Base-by-base conservation (phyloP, 1,140 invertebrate species). In the Dendrolimus punctatus region DNA sequence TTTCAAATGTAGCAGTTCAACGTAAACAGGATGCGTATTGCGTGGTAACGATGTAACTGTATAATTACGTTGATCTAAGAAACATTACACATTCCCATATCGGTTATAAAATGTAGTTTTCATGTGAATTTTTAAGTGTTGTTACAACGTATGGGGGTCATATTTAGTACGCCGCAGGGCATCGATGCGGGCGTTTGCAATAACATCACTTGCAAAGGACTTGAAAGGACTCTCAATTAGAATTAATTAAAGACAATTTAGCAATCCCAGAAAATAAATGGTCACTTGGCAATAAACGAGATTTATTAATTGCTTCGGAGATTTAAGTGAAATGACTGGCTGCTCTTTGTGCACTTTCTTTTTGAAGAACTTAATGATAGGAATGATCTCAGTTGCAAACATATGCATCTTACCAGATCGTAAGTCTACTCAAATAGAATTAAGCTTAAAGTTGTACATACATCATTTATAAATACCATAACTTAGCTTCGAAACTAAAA, bases 171-270 rank as follows among this genome's bases (percentile, higher is more conserved):
- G 71, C 69, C 64, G 66, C 66, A 67, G 60, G 53, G 40, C 37
- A 37, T 47, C 55, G 58, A 80, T 84, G 79, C 80, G 80, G 80
- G 80, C 76, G 64, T 73, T 79, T 66, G 80, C 77, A 75, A 76
- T 73, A 71, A 78, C 67, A 66, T 66, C 71, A 62, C 69, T 76
- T 67, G 76, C 76, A 71, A 79, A 82, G 62, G 57, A 66, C 71
- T 66, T 64, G 55, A 69, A 79, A 80, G 70, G 72, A 81, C 80
- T 66, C 75, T 81, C 75, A 82, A 85, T 85, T 81, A 81, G 71
- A 76, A 80, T 78, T 81, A 81, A 85, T 85, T 85, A 83, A 80
- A 82, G 78, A 85, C 80, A 85, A 85, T 85, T 85, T 76, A 81
- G 76, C 75, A 75, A 82, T 73, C 73, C 70, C 69, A 69, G 66